Percentiles rank a stretch among this genome's conserved stretches.
Conservation (phyloP, 2,113 vertebrate species). For the Channa argus region DNA sequence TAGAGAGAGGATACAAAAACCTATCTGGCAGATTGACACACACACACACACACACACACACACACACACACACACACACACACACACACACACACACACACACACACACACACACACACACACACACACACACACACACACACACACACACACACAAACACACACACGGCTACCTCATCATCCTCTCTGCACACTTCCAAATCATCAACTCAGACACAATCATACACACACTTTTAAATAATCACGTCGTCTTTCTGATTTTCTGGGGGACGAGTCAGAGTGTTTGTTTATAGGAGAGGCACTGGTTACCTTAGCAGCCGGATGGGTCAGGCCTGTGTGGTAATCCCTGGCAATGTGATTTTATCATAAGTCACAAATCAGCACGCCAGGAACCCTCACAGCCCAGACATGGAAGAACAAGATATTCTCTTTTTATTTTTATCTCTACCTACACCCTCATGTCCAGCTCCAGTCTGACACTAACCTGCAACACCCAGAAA, state of each 20-base stretch:
- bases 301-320: slow-evolving; percentile 86
- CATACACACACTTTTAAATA: slow-evolving; percentile 55
- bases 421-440: slow-evolving; percentile 25
- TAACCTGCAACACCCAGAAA: slow-evolving; percentile 22
- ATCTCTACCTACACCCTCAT: slow-evolving; percentile 5
- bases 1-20: slow-evolving; percentile 87
- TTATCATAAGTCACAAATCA: slow-evolving; percentile 99
- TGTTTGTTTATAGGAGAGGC: slow-evolving; percentile 47
- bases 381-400: slow-evolving; percentile 99
- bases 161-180: slow-evolving; percentile 38
- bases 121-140: neutral
- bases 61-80: slow-evolving; percentile 2
- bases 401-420: slow-evolving; percentile 87
- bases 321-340: slow-evolving; percentile 92
- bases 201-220: slow-evolving; percentile 49
- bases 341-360: slow-evolving; percentile 99
- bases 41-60: neutral
- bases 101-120: neutral
- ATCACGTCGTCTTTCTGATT: slow-evolving; percentile 62
- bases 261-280: slow-evolving; percentile 16
- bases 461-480: slow-evolving; percentile 9
- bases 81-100: neutral
- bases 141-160: neutral
- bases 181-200: slow-evolving; percentile 28
- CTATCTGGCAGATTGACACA: slow-evolving; percentile 23